Evolutionary conservation across 2,888 invertebrate genomes (phyloP), one percentile per base, ranked within the genome.

Genomic region (Alviniconcha strummeri): DNA sequence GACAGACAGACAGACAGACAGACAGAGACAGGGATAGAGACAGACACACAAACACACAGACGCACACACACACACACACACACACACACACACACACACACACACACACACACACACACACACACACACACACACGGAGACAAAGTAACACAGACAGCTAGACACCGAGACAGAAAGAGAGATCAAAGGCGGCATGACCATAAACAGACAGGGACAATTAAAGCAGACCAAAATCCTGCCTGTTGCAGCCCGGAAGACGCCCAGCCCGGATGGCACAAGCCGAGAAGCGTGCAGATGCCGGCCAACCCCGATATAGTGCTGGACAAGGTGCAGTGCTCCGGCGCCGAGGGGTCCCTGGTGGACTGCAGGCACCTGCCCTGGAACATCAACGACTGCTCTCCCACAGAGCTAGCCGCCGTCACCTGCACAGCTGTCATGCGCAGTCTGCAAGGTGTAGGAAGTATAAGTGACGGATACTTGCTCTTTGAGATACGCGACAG

Each of bases 401-500:
- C 76, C n/a, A 64, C 82, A 0, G 82, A 82, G 67, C 76, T 82
- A 67, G 82, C 82, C 13, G 57, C 82, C 64, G 82, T 82, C 76
- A 74, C 82, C 64, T 82, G 82, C 60, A 36, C 36, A 36, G 36
- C 36, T 36, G 36, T 36, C 36, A 64, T 1, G 15, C 64, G 15
- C 15, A 64, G 9, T 13, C 64, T 13, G 64, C 15, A 64, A 64
- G 64, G 9, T 15, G 15, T 3, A 4, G 64, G 15, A 15, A 3
- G 4, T 13, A 64, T 64, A 64, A 0, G 36, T 36, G 36, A 36
- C 36, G 36, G 36, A 36, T 36, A 36, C 36, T 36, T 36, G 36
- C 36, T 36, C 1, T 36, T 36, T 36, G 3, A 36, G 36, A 36
- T 36, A 36, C 36, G 36, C 3, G 36, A 36, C 36, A 36, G 36